Conservation (phyloP, 2,797 vertebrate genomes). For the Adrianichthys oophorus region DNA sequence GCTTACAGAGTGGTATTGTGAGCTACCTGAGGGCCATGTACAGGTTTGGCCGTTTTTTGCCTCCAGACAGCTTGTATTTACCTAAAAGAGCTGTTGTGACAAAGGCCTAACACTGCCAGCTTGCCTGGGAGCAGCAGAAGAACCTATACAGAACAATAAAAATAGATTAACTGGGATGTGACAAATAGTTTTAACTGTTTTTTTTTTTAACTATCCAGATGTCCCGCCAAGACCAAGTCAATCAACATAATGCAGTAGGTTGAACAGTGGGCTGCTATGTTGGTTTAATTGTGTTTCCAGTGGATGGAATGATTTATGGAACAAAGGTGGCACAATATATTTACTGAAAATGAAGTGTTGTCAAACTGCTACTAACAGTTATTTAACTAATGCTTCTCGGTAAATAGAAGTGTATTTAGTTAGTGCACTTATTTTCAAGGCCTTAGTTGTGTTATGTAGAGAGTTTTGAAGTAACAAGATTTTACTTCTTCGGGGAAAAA, state of each 20-base stretch:
- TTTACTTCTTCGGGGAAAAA: too few relatives aligned
- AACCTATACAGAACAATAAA: slow-evolving; percentile 45
- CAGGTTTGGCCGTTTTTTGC: too few relatives aligned
- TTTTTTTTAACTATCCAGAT: neutral
- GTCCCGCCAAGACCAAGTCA: slow-evolving; percentile 11
- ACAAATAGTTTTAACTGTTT: slow-evolving; percentile 60
- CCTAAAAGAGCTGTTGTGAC: too few relatives aligned
- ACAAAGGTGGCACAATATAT: slow-evolving; percentile 28
- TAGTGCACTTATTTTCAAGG: too few relatives aligned
- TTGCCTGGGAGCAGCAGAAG: slow-evolving; percentile 43
- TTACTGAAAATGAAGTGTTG: slow-evolving; percentile 3
- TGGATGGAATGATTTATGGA: slow-evolving; percentile 20
- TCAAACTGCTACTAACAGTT: slow-evolving; percentile 8
- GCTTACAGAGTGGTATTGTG: too few relatives aligned
- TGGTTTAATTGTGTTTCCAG: slow-evolving; percentile 33
- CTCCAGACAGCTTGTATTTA: too few relatives aligned
- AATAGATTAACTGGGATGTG: slow-evolving; percentile 44
- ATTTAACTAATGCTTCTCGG: neutral
- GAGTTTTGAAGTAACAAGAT: too few relatives aligned
- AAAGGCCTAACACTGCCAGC: slow-evolving; percentile 30
- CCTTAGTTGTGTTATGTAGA: too few relatives aligned
- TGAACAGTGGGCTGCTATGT: slow-evolving; percentile 25
- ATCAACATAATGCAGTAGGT: slow-evolving; percentile 19
- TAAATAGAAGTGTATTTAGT: too few relatives aligned
- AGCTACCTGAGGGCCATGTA: too few relatives aligned